A percentile compares a stretch with the other conserved stretches of the same genome.
Evolutionary conservation across 1,140 invertebrate genomes (phyloP).

Genomic region (Solenopsis invicta): DNA sequence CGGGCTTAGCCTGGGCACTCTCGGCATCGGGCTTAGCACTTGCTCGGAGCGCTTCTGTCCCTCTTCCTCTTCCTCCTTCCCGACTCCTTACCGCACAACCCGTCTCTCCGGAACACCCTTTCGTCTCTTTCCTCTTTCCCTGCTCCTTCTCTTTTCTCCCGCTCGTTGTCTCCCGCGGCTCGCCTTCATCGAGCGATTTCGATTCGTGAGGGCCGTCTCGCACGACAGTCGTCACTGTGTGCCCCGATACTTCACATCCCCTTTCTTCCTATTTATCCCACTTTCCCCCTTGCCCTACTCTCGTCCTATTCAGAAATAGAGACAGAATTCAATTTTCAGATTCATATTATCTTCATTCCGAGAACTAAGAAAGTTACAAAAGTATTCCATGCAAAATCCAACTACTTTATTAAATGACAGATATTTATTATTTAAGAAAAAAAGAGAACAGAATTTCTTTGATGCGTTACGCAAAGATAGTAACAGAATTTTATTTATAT

Average conservation of each 20-base stretch:
- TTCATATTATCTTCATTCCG: background rate
- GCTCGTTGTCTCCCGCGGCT: constrained; percentile 62
- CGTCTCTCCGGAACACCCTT: constrained; percentile 10
- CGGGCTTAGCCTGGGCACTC: constrained; percentile 77
- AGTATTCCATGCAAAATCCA: background rate
- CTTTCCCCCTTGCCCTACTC: background rate
- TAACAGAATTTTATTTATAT: background rate
- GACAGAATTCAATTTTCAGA: constrained; percentile 21
- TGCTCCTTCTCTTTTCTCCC: constrained; percentile 33
- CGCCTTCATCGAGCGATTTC: constrained; percentile 72
- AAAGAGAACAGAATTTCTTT: background rate
- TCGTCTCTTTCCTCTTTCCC: background rate
- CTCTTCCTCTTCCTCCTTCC: constrained; percentile 65
- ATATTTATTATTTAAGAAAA: background rate
- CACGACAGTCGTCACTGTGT: constrained; percentile 67
- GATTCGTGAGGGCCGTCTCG: constrained; percentile 72
- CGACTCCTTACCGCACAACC: constrained; percentile 9
- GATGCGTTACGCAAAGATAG: background rate
- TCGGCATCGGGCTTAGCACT: constrained; percentile 79
- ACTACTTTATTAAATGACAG: background rate
- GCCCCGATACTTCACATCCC: constrained; percentile 42
- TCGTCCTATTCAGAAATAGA: no score
- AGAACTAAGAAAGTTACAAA: background rate
- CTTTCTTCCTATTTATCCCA: background rate
- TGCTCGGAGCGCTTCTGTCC: constrained; percentile 71